These are phyloP conservation scores for Drosophila mettleri DNA, from an alignment of 2,888 invertebrate species.

Conservation along the genomic window DNA sequence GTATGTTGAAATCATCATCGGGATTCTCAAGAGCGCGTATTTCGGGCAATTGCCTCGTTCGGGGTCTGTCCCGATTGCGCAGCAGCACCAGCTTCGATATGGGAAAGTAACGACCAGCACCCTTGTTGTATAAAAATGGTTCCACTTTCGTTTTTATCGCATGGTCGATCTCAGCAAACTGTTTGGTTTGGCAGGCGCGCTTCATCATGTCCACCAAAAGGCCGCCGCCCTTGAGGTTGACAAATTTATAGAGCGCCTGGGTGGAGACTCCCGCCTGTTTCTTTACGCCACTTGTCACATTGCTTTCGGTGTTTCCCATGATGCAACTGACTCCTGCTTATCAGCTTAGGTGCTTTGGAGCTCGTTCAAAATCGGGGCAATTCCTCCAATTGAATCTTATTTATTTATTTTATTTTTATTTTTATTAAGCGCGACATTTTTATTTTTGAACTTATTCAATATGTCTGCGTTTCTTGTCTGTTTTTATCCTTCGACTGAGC, in stretches of 20 bases:
- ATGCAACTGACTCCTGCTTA: not conserved
- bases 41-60: constrained; percentile 92
- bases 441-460: constrained; percentile 26
- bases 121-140: constrained; percentile 96
- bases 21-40: constrained; percentile 93
- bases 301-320: constrained; percentile 94
- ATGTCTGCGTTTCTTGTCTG: constrained; percentile 33
- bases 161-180: constrained; percentile 96
- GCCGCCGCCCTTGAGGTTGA: constrained; percentile 97
- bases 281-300: constrained; percentile 97
- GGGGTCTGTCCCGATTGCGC: constrained; percentile 93
- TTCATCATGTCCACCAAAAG: constrained; percentile 97
- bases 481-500: constrained; percentile 57
- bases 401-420: constrained; percentile 7
- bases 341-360: not conserved
- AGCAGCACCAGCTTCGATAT: constrained; percentile 94
- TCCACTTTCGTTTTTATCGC: constrained; percentile 96
- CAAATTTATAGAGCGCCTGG: constrained; percentile 94
- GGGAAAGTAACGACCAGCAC: constrained; percentile 95
- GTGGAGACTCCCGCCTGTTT: constrained; percentile 95
- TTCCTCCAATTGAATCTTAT: not conserved
- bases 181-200: constrained; percentile 94
- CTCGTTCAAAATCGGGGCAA: constrained; percentile 12
- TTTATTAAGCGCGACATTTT: constrained; percentile 63
- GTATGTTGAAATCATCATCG: constrained; percentile 93